A percentile compares a stretch with the other conserved stretches of the same genome.
Evolutionary conservation across 2,113 vertebrate genomes (phyloP).

Genomic region (Panurus biarmicus): DNA sequence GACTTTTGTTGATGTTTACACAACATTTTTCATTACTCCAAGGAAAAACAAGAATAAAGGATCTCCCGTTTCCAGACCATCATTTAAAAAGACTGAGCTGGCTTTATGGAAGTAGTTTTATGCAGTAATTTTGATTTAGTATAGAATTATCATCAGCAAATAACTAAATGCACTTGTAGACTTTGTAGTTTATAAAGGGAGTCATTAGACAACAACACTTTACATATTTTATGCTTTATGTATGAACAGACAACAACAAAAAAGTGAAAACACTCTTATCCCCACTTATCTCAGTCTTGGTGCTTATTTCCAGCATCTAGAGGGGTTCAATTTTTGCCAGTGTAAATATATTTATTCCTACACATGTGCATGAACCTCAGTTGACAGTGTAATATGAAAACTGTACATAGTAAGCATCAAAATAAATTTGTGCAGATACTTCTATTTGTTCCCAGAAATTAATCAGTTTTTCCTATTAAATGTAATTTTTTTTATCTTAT

Average conservation of each 20-base stretch:
- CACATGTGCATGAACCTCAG: background rate
- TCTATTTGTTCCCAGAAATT: background rate
- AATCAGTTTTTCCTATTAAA: background rate
- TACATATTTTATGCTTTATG: background rate
- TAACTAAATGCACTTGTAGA: background rate
- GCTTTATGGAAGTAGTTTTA: constrained; percentile 20
- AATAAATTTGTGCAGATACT: background rate
- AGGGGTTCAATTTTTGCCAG: background rate
- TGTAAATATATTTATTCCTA: background rate
- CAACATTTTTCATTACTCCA: constrained; percentile 63
- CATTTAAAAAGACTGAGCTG: constrained; percentile 28
- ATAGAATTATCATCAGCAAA: background rate
- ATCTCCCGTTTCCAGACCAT: constrained; percentile 16
- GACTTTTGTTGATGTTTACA: constrained; percentile 65
- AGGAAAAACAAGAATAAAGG: constrained; percentile 54
- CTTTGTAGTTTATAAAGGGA: background rate
- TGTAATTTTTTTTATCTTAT: background rate
- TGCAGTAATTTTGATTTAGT: constrained; percentile 36
- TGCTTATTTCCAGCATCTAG: background rate
- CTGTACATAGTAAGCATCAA: background rate
- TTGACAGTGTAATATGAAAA: background rate
- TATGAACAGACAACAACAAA: background rate
- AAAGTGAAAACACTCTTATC: background rate
- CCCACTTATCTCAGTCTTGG: background rate
- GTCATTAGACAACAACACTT: background rate